phyloP scores from a whole-genome alignment of 1,140 invertebrate genomes.

The Lethocerus indicus region DNA sequence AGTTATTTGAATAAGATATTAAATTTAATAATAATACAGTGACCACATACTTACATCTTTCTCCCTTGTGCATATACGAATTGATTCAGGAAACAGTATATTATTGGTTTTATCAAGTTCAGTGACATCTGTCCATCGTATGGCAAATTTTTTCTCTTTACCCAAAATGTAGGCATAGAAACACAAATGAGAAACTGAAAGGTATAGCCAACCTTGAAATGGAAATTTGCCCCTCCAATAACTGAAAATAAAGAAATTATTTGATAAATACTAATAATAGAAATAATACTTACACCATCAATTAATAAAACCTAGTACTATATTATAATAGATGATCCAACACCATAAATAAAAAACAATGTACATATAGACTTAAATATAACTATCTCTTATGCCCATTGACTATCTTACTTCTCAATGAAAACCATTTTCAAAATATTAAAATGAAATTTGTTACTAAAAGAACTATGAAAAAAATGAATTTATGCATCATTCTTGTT shows the following conservation, averaged over 20 bases:
- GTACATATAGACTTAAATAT: no score
- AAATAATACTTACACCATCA: no score
- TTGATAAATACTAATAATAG: no score
- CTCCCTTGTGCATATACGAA: constrained; percentile 66
- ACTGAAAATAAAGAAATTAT: constrained; percentile 43
- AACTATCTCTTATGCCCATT: no score
- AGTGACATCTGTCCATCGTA: constrained; percentile 68
- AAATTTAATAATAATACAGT: not conserved
- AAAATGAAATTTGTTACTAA: no score
- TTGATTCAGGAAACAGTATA: constrained; percentile 69
- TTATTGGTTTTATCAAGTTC: constrained; percentile 57
- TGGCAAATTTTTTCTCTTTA: constrained; percentile 69
- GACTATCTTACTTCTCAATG: no score
- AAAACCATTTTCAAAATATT: no score
- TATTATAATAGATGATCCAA: no score
- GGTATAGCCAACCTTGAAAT: constrained; percentile 87
- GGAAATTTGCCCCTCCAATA: constrained; percentile 87
- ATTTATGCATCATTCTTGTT: no score
- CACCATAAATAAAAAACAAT: no score
- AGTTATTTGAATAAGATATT: not conserved
- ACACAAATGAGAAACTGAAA: constrained; percentile 88
- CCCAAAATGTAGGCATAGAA: constrained; percentile 93
- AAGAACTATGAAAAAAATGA: no score
- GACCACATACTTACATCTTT: constrained; percentile 28
- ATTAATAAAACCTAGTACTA: no score